phyloP scores from a whole-genome alignment of 1,140 invertebrate species.

The Coptotermes formosanus region DNA sequence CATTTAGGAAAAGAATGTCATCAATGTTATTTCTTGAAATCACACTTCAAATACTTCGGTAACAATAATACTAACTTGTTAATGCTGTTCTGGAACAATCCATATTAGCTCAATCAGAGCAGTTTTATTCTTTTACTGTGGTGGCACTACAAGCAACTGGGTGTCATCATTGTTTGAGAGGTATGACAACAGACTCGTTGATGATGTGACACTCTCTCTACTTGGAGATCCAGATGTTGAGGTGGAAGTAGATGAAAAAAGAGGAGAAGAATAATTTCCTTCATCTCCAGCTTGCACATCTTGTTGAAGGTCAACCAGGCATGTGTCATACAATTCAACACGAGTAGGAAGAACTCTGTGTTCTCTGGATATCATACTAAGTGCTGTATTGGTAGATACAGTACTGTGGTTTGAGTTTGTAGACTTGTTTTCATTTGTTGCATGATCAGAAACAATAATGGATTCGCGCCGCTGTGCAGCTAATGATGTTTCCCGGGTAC shows the following conservation, averaged over 20 bases:
- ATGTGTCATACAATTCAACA: background rate
- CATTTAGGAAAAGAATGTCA: background rate
- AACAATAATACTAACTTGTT: background rate
- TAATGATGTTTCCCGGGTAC: background rate
- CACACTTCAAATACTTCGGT: background rate
- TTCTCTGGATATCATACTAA: slow-evolving; percentile 18
- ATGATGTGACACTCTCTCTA: slow-evolving; percentile 39
- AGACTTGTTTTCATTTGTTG: slow-evolving; percentile 8
- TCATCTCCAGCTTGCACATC: slow-evolving; percentile 8
- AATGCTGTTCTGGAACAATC: background rate
- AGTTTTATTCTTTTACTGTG: background rate
- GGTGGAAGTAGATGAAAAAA: slow-evolving; percentile 11
- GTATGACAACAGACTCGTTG: slow-evolving; percentile 31
- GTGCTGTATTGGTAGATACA: background rate
- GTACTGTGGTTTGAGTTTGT: background rate
- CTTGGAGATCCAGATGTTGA: slow-evolving; percentile 36
- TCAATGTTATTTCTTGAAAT: background rate
- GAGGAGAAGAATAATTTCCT: slow-evolving; percentile 25
- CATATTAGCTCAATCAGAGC: background rate
- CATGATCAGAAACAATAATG: slow-evolving; percentile 1
- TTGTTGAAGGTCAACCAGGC: background rate
- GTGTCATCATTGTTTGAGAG: slow-evolving; percentile 28
- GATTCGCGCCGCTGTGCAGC: background rate
- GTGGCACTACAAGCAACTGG: slow-evolving; percentile 8
- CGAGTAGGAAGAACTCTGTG: background rate